These are phyloP conservation scores for Gonatopus flavifemur DNA, from an alignment of 1,140 invertebrate genomes.

Conservation along the genomic window DNA sequence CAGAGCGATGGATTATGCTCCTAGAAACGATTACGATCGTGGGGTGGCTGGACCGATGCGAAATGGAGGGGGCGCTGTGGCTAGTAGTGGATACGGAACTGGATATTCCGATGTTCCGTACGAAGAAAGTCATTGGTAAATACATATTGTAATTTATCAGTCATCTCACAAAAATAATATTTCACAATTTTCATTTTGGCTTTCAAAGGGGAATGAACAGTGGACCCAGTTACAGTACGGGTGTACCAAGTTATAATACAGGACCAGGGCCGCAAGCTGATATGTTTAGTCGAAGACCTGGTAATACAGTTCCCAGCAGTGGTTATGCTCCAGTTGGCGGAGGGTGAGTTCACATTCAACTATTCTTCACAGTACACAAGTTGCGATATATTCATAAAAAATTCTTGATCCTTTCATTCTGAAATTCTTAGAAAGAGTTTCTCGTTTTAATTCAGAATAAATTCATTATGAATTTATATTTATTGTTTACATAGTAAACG, in stretches of 20 bases:
- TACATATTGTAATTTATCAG: background rate
- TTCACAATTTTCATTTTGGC: background rate
- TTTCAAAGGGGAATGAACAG: constrained; percentile 52
- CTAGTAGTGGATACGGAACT: constrained; percentile 49
- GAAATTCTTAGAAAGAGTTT: no score
- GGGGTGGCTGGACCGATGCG: constrained; percentile 52
- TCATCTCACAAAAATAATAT: background rate
- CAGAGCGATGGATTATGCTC: constrained; percentile 50
- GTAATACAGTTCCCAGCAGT: constrained; percentile 49
- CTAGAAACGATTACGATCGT: constrained; percentile 54
- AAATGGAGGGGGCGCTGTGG: constrained; percentile 52
- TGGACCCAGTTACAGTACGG: constrained; percentile 53
- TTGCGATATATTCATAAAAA: background rate
- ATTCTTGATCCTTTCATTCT: background rate
- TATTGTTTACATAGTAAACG: no score
- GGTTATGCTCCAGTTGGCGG: constrained; percentile 52
- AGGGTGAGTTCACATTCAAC: constrained; percentile 41
- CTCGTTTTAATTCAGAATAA: no score
- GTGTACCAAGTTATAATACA: constrained; percentile 52
- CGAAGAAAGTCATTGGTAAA: constrained; percentile 37
- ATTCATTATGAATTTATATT: no score
- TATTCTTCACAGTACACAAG: no score
- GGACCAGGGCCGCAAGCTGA: constrained; percentile 55
- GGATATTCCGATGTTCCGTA: constrained; percentile 55
- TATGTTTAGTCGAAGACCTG: constrained; percentile 56